These are phyloP conservation scores for Pachyrhynchus sulphureomaculatus DNA, from an alignment of 1,140 invertebrate genomes.

Conservation along the genomic window DNA sequence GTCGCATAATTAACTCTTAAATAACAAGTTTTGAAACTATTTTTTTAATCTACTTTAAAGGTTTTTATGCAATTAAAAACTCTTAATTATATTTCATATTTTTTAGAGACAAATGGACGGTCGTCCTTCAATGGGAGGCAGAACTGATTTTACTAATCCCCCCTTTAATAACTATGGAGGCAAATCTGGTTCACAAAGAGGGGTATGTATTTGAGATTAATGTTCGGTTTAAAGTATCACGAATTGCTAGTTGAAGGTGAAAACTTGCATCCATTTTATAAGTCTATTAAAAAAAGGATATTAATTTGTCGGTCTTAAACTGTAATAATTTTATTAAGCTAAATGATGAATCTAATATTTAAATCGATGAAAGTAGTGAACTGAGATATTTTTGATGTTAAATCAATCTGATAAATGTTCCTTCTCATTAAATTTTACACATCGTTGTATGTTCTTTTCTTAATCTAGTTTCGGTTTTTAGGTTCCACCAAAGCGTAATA, in stretches of 20 bases:
- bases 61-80: too few relatives aligned
- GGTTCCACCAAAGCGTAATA: conserved; percentile 56
- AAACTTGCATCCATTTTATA: too few relatives aligned
- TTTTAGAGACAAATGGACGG: conserved; percentile 34
- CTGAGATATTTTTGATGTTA: conserved; percentile 46
- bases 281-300: too few relatives aligned
- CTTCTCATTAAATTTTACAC: conserved; percentile 29
- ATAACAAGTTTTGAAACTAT: too few relatives aligned
- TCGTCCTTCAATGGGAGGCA: conserved; percentile 37
- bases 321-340: too few relatives aligned
- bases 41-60: too few relatives aligned
- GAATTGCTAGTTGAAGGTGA: too few relatives aligned
- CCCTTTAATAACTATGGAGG: conserved; percentile 39
- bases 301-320: too few relatives aligned
- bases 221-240: too few relatives aligned
- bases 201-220: conserved; percentile 41
- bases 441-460: background rate
- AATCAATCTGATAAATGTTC: conserved; percentile 16
- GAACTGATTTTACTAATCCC: conserved; percentile 40
- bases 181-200: conserved; percentile 41
- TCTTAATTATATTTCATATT: conserved; percentile 11
- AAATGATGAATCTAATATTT: conserved; percentile 23
- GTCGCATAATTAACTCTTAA: too few relatives aligned
- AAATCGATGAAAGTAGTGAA: conserved; percentile 54
- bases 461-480: conserved; percentile 33